Percentiles rank a stretch among this genome's conserved stretches.
Evolutionary conservation across 2,888 invertebrate species (phyloP).

Genomic region (Polyploca ridens): DNA sequence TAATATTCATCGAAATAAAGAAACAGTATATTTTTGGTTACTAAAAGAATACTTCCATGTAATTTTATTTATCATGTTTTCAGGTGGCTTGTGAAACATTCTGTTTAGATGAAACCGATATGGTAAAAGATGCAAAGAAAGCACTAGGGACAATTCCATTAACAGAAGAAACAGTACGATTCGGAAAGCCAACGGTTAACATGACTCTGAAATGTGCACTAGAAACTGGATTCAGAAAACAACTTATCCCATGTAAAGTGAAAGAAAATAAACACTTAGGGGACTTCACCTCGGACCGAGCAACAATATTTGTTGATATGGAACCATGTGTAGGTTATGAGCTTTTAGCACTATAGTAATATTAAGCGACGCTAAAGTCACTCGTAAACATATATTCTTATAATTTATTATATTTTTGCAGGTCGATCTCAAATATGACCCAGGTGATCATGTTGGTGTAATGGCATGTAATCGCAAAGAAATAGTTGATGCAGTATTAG

Average conservation of each 20-base stretch:
- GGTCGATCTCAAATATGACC: conserved; percentile 88
- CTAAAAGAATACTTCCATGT: too few species aligned
- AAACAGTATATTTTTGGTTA: too few species aligned
- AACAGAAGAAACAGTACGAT: conserved; percentile 89
- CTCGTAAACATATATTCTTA: background rate
- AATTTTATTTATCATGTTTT: background rate
- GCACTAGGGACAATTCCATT: conserved; percentile 89
- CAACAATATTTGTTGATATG: conserved; percentile 86
- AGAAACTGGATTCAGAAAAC: conserved; percentile 64
- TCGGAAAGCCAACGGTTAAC: conserved; percentile 82
- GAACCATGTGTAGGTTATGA: conserved; percentile 66
- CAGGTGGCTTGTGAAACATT: conserved; percentile 96
- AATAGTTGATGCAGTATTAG: conserved; percentile 91
- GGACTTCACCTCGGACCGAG: conserved; percentile 79
- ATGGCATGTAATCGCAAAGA: conserved; percentile 92
- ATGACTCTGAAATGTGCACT: conserved; percentile 58
- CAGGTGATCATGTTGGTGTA: conserved; percentile 97
- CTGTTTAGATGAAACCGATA: conserved; percentile 95
- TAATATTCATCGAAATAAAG: too few species aligned
- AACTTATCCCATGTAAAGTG: conserved; percentile 80
- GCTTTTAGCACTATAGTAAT: background rate
- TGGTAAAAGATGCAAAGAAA: conserved; percentile 91
- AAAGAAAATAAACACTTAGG: conserved; percentile 84
- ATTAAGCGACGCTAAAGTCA: background rate
- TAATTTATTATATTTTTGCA: conserved; percentile 37